A percentile compares a stretch with the other conserved stretches of the same genome.
Conservation (phyloP, 2,888 invertebrate species). For the Quadroppia sp. region DNA sequence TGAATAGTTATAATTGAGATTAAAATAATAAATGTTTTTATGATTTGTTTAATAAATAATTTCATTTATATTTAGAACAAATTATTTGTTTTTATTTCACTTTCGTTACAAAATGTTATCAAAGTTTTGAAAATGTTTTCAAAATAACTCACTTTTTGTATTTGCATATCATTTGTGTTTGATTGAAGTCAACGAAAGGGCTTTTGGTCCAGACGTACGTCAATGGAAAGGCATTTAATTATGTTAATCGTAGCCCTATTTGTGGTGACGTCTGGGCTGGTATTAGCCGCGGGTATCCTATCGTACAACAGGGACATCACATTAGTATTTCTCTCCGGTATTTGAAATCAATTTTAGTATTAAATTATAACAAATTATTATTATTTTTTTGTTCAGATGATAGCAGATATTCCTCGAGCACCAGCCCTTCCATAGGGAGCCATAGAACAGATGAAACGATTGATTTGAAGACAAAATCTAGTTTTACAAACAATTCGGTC, state of each 20-base stretch:
- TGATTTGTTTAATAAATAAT: too few relatives aligned
- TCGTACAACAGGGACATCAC: slow-evolving; percentile 4
- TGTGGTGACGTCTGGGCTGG: not conserved
- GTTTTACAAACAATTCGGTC: not conserved
- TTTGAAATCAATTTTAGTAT: too few relatives aligned
- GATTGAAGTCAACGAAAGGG: slow-evolving; percentile 6
- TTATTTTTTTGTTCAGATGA: too few relatives aligned
- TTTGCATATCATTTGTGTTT: not conserved
- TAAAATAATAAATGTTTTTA: too few relatives aligned
- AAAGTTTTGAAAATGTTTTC: not conserved
- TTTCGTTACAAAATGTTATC: not conserved
- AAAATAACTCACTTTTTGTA: not conserved
- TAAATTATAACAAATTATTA: too few relatives aligned
- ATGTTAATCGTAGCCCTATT: not conserved
- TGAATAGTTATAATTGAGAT: too few relatives aligned
- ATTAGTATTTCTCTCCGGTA: not conserved
- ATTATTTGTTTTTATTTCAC: not conserved
- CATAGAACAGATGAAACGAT: too few relatives aligned
- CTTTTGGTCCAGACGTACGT: slow-evolving; percentile 16
- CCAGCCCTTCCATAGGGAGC: too few relatives aligned
- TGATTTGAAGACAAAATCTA: too few relatives aligned
- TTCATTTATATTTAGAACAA: too few relatives aligned
- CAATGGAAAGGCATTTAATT: slow-evolving; percentile 21
- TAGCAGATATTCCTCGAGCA: too few relatives aligned
- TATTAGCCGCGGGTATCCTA: not conserved